phyloP scores from a whole-genome alignment of 2,797 vertebrate species.

The Pteronotus mesoamericanus region DNA sequence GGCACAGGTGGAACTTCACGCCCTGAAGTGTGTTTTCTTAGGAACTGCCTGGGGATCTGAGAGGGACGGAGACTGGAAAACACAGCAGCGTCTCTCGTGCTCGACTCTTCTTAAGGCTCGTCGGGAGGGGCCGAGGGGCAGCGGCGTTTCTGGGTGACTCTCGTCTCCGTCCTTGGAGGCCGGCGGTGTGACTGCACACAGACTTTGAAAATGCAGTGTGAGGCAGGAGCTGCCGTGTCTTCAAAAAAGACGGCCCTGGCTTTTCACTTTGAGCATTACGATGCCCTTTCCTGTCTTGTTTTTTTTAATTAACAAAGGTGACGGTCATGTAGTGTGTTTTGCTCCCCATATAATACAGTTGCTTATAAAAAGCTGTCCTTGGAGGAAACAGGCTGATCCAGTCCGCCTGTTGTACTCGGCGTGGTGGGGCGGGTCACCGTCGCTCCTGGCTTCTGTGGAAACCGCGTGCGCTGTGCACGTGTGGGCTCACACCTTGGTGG shows the following conservation, averaged over 20 bases:
- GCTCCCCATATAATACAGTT: fast-evolving
- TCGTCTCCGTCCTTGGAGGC: neutral
- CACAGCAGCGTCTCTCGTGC: fast-evolving
- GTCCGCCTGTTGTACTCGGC: fast-evolving
- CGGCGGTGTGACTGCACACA: fast-evolving
- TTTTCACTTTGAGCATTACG: neutral
- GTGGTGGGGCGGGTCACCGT: neutral
- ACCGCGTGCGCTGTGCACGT: fast-evolving
- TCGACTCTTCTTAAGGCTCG: too few species aligned
- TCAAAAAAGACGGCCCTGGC: neutral
- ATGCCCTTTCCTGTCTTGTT: neutral
- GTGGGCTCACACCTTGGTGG: fast-evolving
- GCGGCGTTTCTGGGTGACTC: neutral
- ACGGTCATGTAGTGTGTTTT: fast-evolving
- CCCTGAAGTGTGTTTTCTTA: fast-evolving
- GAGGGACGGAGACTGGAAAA: neutral
- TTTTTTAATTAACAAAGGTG: neutral
- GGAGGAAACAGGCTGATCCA: too few species aligned
- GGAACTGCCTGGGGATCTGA: neutral
- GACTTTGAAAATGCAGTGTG: fast-evolving
- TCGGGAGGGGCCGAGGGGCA: neutral
- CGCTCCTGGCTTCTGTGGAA: neutral
- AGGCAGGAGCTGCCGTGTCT: fast-evolving
- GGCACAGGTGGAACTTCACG: fast-evolving
- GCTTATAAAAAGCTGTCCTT: fast-evolving